Percentiles rank a stretch among this genome's conserved stretches.
These are phyloP conservation scores for Neotoma lepida DNA, from an alignment of 2,113 vertebrate species.

Conservation along the genomic window DNA sequence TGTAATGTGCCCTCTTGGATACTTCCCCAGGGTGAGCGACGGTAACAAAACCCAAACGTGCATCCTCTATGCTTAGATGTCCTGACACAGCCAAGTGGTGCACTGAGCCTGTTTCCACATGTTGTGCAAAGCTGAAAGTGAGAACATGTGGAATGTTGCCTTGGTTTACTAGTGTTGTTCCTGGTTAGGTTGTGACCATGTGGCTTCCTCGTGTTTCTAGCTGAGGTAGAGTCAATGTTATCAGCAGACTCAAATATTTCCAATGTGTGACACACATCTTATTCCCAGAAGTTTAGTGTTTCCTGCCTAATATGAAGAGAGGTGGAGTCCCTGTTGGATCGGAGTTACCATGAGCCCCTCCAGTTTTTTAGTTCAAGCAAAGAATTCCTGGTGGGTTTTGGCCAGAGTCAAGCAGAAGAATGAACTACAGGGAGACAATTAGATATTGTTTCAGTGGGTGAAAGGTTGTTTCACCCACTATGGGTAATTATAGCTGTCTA, in stretches of 20 bases:
- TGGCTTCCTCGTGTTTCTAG: constrained; percentile 69
- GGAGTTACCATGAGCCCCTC: background rate
- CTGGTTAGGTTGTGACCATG: constrained; percentile 40
- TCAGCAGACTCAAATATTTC: constrained; percentile 70
- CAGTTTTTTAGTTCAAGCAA: constrained; percentile 14
- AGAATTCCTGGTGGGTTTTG: constrained; percentile 55
- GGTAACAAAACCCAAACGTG: background rate
- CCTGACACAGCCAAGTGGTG: constrained; percentile 23
- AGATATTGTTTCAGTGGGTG: background rate
- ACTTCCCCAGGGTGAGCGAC: constrained; percentile 30
- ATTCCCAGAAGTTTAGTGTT: constrained; percentile 68
- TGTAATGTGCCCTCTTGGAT: background rate
- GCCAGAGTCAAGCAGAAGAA: background rate
- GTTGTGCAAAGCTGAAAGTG: constrained; percentile 71
- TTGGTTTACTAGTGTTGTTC: constrained; percentile 74
- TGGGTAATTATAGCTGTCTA: background rate
- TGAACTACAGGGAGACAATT: background rate
- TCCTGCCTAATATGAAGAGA: constrained; percentile 47
- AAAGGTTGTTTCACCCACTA: background rate
- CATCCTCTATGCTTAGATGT: constrained; percentile 32
- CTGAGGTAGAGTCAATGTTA: constrained; percentile 56
- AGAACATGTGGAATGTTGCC: constrained; percentile 75
- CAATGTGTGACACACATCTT: constrained; percentile 57
- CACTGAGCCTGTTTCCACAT: constrained; percentile 79
- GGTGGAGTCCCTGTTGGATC: constrained; percentile 8